Conservation (phyloP, 2,888 invertebrate genomes). For the Gastracanthus pulcherrimus region DNA sequence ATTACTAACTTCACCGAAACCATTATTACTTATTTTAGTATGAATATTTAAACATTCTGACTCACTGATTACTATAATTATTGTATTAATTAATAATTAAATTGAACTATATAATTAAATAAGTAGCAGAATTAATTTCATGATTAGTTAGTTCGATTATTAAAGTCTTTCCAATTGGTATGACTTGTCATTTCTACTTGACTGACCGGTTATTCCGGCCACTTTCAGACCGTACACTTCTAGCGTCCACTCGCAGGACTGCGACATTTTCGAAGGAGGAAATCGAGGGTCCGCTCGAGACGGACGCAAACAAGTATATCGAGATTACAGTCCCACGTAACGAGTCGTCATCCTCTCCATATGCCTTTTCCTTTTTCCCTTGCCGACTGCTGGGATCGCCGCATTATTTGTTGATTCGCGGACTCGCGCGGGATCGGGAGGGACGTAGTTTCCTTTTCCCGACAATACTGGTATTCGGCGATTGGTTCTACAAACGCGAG, state of each 20-base stretch:
- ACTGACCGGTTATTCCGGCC: constrained; percentile 3
- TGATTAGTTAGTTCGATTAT: neutral
- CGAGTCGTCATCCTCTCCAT: constrained; percentile 4
- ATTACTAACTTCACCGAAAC: too few species aligned
- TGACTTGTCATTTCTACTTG: neutral
- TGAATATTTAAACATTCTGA: too few species aligned
- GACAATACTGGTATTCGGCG: neutral
- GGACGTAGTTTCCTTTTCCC: constrained; percentile 30
- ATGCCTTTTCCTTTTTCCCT: constrained; percentile 4
- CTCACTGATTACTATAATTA: too few species aligned
- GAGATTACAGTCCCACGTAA: constrained; percentile 66
- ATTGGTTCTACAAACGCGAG: constrained; percentile 5
- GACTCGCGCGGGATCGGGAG: neutral
- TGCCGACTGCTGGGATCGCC: neutral
- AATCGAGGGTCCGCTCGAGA: constrained; percentile 53
- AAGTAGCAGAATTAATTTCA: neutral
- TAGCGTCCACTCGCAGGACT: neutral
- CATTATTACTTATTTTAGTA: too few species aligned
- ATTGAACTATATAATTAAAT: neutral
- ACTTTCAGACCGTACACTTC: neutral
- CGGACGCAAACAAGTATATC: constrained; percentile 70
- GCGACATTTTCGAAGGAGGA: constrained; percentile 58
- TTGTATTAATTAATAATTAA: too few species aligned
- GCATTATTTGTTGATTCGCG: neutral
- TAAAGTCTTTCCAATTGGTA: neutral